These are phyloP conservation scores for Salpingus planirostris DNA, from an alignment of 2,888 invertebrate genomes.

Conservation along the genomic window DNA sequence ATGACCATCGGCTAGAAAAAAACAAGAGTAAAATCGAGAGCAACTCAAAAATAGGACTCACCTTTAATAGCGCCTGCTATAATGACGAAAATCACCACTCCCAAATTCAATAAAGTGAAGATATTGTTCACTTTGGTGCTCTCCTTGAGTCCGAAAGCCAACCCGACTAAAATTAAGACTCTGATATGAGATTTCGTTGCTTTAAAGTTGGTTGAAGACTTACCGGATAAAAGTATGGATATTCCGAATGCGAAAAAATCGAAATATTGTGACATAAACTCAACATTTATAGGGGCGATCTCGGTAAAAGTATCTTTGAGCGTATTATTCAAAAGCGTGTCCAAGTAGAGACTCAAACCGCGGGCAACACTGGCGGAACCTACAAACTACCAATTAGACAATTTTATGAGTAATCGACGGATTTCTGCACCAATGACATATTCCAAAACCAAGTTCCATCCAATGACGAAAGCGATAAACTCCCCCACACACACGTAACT, in stretches of 20 bases:
- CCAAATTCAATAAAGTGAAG: conserved; percentile 73
- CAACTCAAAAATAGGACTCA: neutral
- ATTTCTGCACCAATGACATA: conserved; percentile 82
- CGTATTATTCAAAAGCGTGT: conserved; percentile 55
- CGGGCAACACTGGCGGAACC: conserved; percentile 76
- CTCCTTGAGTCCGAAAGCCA: conserved; percentile 81
- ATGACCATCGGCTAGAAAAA: conserved; percentile 34
- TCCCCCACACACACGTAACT: conserved; percentile 90
- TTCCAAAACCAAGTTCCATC: conserved; percentile 88
- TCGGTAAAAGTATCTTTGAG: conserved; percentile 55
- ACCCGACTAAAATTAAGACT: conserved; percentile 45
- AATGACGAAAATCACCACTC: conserved; percentile 74
- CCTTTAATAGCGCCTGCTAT: conserved; percentile 59
- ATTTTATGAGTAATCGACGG: no score
- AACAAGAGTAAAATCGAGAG: neutral
- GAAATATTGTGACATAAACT: conserved; percentile 61
- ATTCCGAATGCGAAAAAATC: conserved; percentile 69
- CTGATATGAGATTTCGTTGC: neutral
- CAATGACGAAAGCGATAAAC: conserved; percentile 83
- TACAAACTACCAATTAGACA: no score
- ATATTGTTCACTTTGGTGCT: conserved; percentile 80
- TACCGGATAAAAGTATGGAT: conserved; percentile 61
- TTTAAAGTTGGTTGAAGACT: conserved; percentile 7
- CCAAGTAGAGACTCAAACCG: conserved; percentile 68
- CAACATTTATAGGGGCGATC: conserved; percentile 55